These are phyloP conservation scores for Aphodius sticticus DNA, from an alignment of 2,888 invertebrate species.

Conservation along the genomic window DNA sequence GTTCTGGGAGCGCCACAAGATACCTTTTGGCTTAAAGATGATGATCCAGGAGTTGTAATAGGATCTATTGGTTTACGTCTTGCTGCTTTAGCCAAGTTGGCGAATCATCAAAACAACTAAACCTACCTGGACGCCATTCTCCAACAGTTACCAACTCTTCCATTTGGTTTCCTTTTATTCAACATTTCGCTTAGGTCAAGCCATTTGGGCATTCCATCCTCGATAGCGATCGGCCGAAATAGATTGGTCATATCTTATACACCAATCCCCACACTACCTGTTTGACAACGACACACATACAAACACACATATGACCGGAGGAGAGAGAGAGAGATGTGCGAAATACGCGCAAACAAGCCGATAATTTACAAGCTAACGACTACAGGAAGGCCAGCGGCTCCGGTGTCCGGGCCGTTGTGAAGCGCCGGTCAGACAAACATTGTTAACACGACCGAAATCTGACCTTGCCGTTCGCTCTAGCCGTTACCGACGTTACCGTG, in stretches of 20 bases:
- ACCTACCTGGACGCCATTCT: too few relatives aligned
- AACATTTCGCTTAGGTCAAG: background rate
- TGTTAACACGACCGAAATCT: slow-evolving; percentile 28
- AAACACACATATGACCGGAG: background rate
- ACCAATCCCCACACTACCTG: slow-evolving; percentile 11
- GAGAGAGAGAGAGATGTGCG: slow-evolving; percentile 9
- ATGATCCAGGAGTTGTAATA: too few relatives aligned
- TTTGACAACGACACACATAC: slow-evolving; percentile 5
- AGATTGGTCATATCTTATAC: slow-evolving; percentile 6
- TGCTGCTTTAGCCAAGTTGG: too few relatives aligned
- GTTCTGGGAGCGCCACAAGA: too few relatives aligned
- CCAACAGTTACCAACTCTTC: too few relatives aligned
- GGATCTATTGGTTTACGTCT: too few relatives aligned
- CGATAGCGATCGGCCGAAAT: background rate
- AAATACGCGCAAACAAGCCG: slow-evolving; percentile 10
- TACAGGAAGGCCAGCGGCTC: slow-evolving; percentile 13
- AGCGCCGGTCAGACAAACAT: slow-evolving; percentile 25
- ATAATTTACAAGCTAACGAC: slow-evolving; percentile 26
- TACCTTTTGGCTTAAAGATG: too few relatives aligned
- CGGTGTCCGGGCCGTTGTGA: background rate
- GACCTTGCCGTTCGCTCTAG: slow-evolving; percentile 26
- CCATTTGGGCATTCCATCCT: background rate
- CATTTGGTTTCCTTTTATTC: background rate
- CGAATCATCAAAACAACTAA: too few relatives aligned
- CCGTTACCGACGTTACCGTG: slow-evolving; percentile 7